Base-by-base conservation (phyloP, 1,140 invertebrate genomes). In the Ruditapes philippinarum region DNA sequence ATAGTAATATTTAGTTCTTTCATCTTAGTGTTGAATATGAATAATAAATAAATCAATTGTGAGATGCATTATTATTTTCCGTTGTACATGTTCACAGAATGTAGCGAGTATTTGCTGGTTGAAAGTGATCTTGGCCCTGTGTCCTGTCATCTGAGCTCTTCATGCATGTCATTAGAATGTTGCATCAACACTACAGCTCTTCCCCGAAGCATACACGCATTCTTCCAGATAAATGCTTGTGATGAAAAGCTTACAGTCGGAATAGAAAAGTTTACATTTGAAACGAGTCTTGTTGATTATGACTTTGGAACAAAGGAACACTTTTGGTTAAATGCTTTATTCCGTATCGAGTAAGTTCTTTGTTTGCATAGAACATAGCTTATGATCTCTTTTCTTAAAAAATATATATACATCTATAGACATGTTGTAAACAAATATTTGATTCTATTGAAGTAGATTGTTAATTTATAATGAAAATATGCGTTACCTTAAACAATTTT, bases 331-430 rank as follows among this genome's bases (percentile, higher is more conserved):
- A 31, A 79, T n/a, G 36, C 33, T n/a, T 42, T 88, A n/a, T 65
- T 82, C n/a, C 65, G 65, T 19, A 42, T 74, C 0, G 65, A 88
- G 78, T 88, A 74, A 81, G 86, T 82, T 19, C 1, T n/a, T n/a
- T n/a, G n/a, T n/a, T n/a, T n/a, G n/a, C n/a, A n/a, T n/a, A n/a
- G n/a, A n/a, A n/a, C n/a, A n/a, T n/a, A n/a, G n/a, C n/a, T n/a
- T n/a, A n/a, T n/a, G n/a, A n/a, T n/a, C n/a, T n/a, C n/a, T n/a
- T n/a, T n/a, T n/a, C n/a, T n/a, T n/a, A n/a, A n/a, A n/a, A n/a
- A n/a, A n/a, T n/a, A n/a, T n/a, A n/a, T n/a, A n/a, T n/a, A n/a
- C n/a, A n/a, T n/a, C n/a, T n/a, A n/a, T n/a, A n/a, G n/a, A n/a
- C n/a, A n/a, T n/a, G n/a, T n/a, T n/a, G n/a, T n/a, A n/a, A n/a